Evolutionary conservation across 2,113 vertebrate species (phyloP).

Genomic region (Pygoscelis adeliae): DNA sequence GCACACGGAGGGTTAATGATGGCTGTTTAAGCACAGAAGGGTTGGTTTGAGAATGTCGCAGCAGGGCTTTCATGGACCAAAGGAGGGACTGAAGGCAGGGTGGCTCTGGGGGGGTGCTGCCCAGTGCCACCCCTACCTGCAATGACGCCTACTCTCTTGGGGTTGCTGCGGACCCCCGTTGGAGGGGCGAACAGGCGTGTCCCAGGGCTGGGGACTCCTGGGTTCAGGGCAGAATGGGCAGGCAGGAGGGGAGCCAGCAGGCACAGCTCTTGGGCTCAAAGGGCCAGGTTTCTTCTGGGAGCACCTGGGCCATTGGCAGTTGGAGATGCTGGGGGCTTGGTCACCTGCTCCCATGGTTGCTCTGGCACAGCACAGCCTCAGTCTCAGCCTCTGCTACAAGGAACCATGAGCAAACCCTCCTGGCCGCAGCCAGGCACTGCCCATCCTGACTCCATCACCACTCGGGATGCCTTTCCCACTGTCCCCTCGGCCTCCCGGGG

Average conservation of each 20-base stretch:
- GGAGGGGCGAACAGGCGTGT: not conserved
- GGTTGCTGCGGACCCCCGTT: not conserved
- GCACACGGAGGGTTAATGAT: not conserved
- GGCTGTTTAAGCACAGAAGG: not conserved
- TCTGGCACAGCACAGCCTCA: not conserved
- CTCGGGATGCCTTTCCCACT: not conserved
- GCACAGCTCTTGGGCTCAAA: not conserved
- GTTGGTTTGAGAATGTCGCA: not conserved
- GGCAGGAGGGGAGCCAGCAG: not conserved
- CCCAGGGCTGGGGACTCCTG: not conserved
- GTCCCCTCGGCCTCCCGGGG: not conserved
- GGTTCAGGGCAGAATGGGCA: not conserved
- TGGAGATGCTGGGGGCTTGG: not conserved
- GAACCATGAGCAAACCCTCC: not conserved
- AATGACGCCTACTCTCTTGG: not conserved
- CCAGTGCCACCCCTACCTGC: not conserved
- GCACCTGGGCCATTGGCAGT: not conserved
- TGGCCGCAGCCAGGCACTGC: not conserved
- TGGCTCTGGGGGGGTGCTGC: not conserved
- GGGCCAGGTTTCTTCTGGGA: not conserved
- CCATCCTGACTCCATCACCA: rapidly evolving
- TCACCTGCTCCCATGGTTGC: not conserved
- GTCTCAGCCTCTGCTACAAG: not conserved
- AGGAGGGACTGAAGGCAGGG: not conserved
- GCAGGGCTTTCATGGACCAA: not conserved